Evolutionary conservation across 2,113 vertebrate genomes (phyloP).

Genomic region (Fukomys damarensis): DNA sequence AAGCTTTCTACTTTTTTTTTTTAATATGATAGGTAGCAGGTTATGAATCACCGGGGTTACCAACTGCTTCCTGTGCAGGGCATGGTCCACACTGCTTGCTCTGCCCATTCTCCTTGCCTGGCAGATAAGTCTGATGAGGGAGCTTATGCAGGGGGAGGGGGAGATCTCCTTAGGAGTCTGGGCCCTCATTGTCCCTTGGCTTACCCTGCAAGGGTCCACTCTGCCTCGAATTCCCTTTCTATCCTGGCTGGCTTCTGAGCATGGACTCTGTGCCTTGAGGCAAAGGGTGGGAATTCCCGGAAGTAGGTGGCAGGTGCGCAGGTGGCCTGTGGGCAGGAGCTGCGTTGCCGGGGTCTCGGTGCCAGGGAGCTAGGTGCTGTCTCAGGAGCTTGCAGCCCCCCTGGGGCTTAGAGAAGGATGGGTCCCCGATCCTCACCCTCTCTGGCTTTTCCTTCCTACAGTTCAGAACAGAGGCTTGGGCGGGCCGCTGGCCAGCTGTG

Average conservation of each 20-base stretch:
- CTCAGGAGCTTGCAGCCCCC: not conserved
- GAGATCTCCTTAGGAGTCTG: not conserved
- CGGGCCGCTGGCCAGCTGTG: not conserved
- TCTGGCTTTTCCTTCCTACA: constrained; percentile 72
- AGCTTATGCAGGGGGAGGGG: not conserved
- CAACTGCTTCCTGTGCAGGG: not conserved
- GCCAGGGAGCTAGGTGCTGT: not conserved
- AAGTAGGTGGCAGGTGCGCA: not conserved
- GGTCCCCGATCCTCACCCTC: not conserved
- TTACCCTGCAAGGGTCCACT: not conserved
- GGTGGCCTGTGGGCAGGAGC: not conserved
- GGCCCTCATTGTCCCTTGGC: not conserved
- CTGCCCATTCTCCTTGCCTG: not conserved
- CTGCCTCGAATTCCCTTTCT: not conserved
- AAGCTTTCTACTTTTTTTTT: not conserved
- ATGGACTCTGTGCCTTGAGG: not conserved
- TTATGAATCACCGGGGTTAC: not conserved
- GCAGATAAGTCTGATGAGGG: not conserved
- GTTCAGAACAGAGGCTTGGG: constrained; percentile 68
- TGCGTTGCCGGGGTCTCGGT: not conserved
- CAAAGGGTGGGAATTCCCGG: not conserved
- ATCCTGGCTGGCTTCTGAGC: not conserved
- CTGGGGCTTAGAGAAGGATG: not conserved
- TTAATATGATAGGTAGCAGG: not conserved
- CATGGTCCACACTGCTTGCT: not conserved